Percentiles rank a stretch among this genome's conserved stretches.
Conservation (phyloP, 2,797 vertebrate genomes). For the Sebastes goodei region DNA sequence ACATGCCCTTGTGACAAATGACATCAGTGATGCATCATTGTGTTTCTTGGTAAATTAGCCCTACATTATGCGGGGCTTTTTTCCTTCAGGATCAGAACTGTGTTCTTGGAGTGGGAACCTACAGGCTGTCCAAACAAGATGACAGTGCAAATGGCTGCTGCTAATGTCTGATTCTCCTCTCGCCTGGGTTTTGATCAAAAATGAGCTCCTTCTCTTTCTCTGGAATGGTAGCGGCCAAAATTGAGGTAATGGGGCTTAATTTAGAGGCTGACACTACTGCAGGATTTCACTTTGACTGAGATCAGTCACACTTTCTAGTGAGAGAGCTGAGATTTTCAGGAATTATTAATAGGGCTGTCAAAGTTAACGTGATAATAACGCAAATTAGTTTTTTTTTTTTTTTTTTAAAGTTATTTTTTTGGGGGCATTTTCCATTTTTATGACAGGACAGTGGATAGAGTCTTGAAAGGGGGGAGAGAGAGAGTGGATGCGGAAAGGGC, state of each 20-base stretch:
- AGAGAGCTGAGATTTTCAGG: constrained; percentile 21
- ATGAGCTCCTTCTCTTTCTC: constrained; percentile 56
- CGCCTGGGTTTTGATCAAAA: constrained; percentile 76
- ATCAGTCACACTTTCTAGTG: constrained; percentile 40
- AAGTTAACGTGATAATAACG: no score
- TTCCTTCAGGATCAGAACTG: constrained; percentile 52
- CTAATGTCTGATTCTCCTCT: constrained; percentile 78
- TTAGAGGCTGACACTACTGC: constrained; percentile 40
- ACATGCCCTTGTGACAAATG: constrained; percentile 8
- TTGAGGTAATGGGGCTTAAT: constrained; percentile 70
- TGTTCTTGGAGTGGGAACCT: constrained; percentile 58
- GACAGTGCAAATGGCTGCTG: constrained; percentile 72
- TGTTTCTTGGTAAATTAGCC: constrained; percentile 29
- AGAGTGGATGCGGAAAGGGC: no score
- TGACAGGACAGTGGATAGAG: no score
- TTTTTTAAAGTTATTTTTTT: no score
- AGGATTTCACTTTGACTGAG: constrained; percentile 45
- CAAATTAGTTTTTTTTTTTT: no score
- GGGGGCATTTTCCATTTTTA: no score
- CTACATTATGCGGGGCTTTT: neutral
- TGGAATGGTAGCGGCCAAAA: constrained; percentile 64
- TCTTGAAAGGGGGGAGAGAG: no score
- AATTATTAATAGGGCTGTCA: neutral
- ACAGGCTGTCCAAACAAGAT: constrained; percentile 79
- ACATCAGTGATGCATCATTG: neutral